A percentile compares a stretch with the other conserved stretches of the same genome.
phyloP scores from a whole-genome alignment of 2,113 vertebrate species.

The Prinia subflava region DNA sequence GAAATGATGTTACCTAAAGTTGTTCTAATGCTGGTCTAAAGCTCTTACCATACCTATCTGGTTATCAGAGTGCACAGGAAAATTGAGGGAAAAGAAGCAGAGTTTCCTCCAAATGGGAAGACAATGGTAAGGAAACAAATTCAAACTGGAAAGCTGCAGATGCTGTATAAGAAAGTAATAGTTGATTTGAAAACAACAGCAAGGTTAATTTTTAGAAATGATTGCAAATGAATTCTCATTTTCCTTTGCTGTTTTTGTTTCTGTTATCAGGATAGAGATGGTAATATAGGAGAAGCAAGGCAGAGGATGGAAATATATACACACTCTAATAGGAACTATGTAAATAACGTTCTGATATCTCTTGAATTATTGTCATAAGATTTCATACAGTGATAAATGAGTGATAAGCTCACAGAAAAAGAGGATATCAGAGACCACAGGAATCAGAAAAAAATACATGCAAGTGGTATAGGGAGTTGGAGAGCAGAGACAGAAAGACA shows the following conservation, averaged over 20 bases:
- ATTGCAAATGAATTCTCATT: not conserved
- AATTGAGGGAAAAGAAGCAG: not conserved
- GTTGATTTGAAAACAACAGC: not conserved
- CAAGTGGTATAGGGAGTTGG: not conserved
- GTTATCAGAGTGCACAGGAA: accelerated
- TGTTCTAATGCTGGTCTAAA: not conserved
- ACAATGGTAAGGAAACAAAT: not conserved
- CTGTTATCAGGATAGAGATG: not conserved
- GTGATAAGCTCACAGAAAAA: not conserved
- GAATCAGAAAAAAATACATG: not conserved
- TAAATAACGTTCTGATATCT: not conserved
- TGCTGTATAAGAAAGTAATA: not conserved
- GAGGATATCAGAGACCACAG: not conserved
- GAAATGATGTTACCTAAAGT: not conserved
- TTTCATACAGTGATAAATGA: not conserved
- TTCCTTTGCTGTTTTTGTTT: not conserved
- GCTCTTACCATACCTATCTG: accelerated
- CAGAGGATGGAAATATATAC: not conserved
- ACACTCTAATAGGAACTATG: not conserved
- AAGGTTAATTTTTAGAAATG: not conserved
- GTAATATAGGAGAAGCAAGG: not conserved
- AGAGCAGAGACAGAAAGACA: not conserved
- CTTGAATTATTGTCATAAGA: not conserved
- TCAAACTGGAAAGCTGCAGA: not conserved
- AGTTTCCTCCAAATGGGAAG: not conserved